These are phyloP conservation scores for Bufotes viridis DNA, from an alignment of 2,797 vertebrate genomes.

Conservation along the genomic window DNA sequence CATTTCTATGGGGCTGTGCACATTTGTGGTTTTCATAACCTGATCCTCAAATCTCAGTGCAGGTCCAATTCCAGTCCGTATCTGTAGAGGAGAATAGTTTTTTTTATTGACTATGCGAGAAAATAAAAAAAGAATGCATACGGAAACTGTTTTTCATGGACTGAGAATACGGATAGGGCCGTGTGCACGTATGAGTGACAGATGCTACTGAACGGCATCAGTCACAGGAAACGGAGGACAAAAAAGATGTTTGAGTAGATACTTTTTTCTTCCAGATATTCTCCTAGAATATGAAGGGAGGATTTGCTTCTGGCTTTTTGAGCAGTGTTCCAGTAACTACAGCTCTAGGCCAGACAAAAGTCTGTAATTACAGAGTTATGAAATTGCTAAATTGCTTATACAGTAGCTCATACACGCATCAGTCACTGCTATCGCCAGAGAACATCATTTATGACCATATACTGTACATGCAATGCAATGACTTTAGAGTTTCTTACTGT, in stretches of 20 bases:
- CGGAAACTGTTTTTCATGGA: no score
- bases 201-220: not conserved
- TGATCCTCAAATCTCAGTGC: no score
- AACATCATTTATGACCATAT: conserved; percentile 23
- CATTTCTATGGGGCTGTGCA: no score
- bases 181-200: no score
- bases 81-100: no score
- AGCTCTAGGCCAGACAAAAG: not conserved
- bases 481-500: conserved; percentile 17
- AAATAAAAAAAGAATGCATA: no score
- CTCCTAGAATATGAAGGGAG: not conserved
- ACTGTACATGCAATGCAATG: conserved; percentile 13
- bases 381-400: conserved; percentile 14
- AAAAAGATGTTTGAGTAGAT: conserved; percentile 3
- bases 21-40: no score
- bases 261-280: conserved; percentile 1
- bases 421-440: conserved; percentile 13
- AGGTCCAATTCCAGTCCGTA: no score
- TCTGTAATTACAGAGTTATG: conserved; percentile 22
- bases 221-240: not conserved
- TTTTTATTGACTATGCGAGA: no score
- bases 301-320: conserved; percentile 22
- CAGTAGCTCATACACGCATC: not conserved
- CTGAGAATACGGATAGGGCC: no score
- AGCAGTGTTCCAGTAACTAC: conserved; percentile 6